Evolutionary conservation across 1,140 invertebrate genomes (phyloP).

Genomic region (Matsumurasca onukii): DNA sequence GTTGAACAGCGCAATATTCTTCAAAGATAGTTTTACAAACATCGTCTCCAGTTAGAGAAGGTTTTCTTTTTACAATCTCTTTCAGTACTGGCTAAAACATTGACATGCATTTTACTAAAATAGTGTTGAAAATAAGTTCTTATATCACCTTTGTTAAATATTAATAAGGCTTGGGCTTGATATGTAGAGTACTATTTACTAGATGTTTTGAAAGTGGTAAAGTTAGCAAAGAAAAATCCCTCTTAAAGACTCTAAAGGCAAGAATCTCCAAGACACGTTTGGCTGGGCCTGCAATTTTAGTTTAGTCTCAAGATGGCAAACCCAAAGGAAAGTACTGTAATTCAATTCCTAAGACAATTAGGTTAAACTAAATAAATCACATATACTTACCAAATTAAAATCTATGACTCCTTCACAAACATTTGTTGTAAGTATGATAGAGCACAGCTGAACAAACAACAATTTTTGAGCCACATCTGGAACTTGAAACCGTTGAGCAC

Average conservation of each 20-base stretch:
- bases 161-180: neutral
- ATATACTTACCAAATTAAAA: slow-evolving; percentile 28
- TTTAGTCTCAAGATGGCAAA: too few species aligned
- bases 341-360: too few species aligned
- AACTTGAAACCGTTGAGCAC: neutral
- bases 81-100: slow-evolving; percentile 9
- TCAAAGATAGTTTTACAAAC: slow-evolving; percentile 19
- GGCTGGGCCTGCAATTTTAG: too few species aligned
- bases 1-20: neutral
- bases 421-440: neutral
- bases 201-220: too few species aligned
- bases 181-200: too few species aligned
- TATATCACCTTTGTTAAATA: neutral
- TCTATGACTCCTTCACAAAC: slow-evolving; percentile 26
- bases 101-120: slow-evolving; percentile 1
- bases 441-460: too few species aligned
- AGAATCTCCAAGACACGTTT: too few species aligned
- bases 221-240: too few species aligned
- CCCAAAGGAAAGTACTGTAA: too few species aligned
- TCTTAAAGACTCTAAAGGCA: too few species aligned
- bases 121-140: neutral
- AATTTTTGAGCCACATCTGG: too few species aligned
- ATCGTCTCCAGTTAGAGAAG: neutral
- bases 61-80: slow-evolving; percentile 9
- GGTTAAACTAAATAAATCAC: neutral